Evolutionary conservation across 2,113 vertebrate species (phyloP).

Genomic region (Hyla sarda): DNA sequence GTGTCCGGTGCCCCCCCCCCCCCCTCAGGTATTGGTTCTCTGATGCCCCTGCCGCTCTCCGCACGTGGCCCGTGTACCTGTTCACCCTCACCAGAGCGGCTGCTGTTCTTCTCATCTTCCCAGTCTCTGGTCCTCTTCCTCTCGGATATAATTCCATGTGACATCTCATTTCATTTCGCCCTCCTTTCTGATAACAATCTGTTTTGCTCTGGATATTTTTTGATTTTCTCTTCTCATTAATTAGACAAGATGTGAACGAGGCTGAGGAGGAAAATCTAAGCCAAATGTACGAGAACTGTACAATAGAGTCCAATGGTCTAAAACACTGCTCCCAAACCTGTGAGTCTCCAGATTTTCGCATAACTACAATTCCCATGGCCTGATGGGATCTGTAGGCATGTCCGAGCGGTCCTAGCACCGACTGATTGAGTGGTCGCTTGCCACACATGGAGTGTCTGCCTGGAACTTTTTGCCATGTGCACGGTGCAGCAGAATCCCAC

Average conservation of each 20-base stretch:
- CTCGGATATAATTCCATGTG: neutral
- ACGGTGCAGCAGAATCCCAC: too few relatives aligned
- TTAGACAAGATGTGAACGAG: neutral
- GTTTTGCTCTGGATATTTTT: neutral
- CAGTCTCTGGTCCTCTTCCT: neutral
- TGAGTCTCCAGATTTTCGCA: too few relatives aligned
- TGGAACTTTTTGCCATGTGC: too few relatives aligned
- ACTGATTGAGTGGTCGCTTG: too few relatives aligned
- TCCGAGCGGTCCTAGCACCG: too few relatives aligned
- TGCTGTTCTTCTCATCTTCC: neutral
- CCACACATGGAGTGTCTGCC: too few relatives aligned
- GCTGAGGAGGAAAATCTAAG: neutral
- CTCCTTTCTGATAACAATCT: neutral
- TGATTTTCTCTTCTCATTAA: neutral
- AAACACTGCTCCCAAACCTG: too few relatives aligned
- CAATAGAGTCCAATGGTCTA: too few relatives aligned
- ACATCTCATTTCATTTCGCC: slow-evolving; percentile 4
- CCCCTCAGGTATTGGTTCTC: too few relatives aligned
- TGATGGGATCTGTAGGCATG: too few relatives aligned
- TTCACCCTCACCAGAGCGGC: neutral
- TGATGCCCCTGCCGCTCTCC: neutral
- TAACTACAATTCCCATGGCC: too few relatives aligned
- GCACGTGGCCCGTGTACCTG: neutral
- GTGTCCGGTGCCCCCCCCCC: too few relatives aligned
- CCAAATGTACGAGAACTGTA: neutral